phyloP scores from a whole-genome alignment of 2,888 invertebrate species.

The Dasypogon diadema region DNA sequence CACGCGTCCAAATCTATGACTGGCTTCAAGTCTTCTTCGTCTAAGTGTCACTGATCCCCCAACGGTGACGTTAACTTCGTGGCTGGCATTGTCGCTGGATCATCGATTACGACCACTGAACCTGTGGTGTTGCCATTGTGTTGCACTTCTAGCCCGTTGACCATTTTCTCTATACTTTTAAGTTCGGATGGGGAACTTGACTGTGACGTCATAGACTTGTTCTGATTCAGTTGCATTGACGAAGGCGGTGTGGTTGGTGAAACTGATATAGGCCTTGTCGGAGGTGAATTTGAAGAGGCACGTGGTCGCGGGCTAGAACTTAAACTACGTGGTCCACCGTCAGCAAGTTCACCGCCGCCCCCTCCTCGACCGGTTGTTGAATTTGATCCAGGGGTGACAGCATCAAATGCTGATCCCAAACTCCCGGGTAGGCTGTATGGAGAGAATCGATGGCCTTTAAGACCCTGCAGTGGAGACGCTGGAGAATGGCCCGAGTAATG shows the following conservation, averaged over 20 bases:
- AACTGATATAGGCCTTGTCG: conserved; percentile 70
- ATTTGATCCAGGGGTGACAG: conserved; percentile 82
- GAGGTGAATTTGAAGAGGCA: conserved; percentile 68
- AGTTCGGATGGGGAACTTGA: conserved; percentile 76
- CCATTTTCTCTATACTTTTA: conserved; percentile 97
- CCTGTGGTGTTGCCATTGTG: conserved; percentile 68
- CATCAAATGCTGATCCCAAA: conserved; percentile 88
- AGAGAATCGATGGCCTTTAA: conserved; percentile 85
- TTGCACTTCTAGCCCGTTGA: conserved; percentile 93
- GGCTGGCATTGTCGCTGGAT: conserved; percentile 56
- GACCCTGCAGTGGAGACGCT: conserved; percentile 77
- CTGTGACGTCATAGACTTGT: conserved; percentile 66
- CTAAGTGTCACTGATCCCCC: conserved; percentile 68
- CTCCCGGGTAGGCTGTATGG: conserved; percentile 88
- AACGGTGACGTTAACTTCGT: conserved; percentile 53
- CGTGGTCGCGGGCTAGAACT: conserved; percentile 68
- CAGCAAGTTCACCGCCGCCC: conserved; percentile 58
- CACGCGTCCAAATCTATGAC: conserved; percentile 53
- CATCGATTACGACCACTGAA: conserved; percentile 54
- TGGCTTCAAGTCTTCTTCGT: conserved; percentile 43
- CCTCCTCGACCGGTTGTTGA: conserved; percentile 54
- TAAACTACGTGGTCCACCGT: conserved; percentile 66
- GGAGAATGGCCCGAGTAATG: conserved; percentile 80
- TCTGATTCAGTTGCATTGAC: conserved; percentile 67
- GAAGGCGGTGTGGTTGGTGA: conserved; percentile 71